Evolutionary conservation across 2,113 vertebrate genomes (phyloP).

Genomic region (Leucosticte australis): DNA sequence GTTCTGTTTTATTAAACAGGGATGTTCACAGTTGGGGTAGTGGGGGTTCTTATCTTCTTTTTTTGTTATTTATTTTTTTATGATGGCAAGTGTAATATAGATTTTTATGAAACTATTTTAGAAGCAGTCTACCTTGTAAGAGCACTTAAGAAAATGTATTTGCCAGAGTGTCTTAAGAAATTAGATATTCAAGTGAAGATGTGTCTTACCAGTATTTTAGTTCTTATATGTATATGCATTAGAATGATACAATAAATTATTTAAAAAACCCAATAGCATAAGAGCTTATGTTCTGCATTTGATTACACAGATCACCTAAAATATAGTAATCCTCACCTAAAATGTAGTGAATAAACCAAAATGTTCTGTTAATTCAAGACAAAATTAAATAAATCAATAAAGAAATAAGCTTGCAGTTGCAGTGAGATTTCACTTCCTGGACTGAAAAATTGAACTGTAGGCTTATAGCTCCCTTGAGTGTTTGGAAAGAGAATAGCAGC

Average conservation of each 20-base stretch:
- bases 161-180: background rate
- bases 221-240: background rate
- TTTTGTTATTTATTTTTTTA: too few species aligned
- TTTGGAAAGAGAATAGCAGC: conserved; percentile 57
- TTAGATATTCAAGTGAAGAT: background rate
- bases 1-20: background rate
- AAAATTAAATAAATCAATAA: background rate
- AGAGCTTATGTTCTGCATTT: background rate
- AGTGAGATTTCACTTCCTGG: conserved; percentile 9
- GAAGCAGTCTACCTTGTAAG: background rate
- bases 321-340: background rate
- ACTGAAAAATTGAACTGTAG: conserved; percentile 35
- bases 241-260: background rate
- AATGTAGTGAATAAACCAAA: background rate
- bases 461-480: conserved; percentile 67
- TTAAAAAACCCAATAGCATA: background rate
- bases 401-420: background rate
- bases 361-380: background rate
- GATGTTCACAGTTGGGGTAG: background rate
- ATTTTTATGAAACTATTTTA: background rate
- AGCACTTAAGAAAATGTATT: background rate
- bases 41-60: background rate
- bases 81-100: background rate
- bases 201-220: background rate
- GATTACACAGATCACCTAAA: background rate